Evolutionary conservation across 2,797 vertebrate genomes (phyloP), one percentile per base, ranked within the genome.

Genomic region (Erpetoichthys calabaricus): DNA sequence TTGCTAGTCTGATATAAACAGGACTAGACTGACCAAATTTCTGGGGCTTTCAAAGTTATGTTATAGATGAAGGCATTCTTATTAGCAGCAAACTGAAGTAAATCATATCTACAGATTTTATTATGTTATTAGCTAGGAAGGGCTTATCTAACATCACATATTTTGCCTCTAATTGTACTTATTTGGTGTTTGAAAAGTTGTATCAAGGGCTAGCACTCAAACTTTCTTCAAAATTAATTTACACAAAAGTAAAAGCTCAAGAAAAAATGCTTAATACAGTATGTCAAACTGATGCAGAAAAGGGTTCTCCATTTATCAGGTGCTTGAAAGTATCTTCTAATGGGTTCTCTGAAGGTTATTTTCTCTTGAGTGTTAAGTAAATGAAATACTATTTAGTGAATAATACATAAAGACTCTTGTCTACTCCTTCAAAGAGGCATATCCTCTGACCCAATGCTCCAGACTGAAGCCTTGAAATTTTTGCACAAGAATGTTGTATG

Each of bases 361-460:
- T 74, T 79, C 72, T 85, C 75, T 80, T 78, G 77, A 68, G 84
- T 72, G 85, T 77, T 81, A 86, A 78, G 63, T 75, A 76, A 91
- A 85, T 82, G 61, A 87, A 88, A 88, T 79, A 84, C 71, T 76
- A 71, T 75, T 82, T 82, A 85, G 82, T 73, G 70, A 83, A 82
- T 79, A 77, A 87, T 80, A 79, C 76, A 84, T 77, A 79, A 81
- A 84, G 75, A 75, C 78, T 80, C 75, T 82, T 75, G 80, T 83
- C 80, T 79, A 68, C 66, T 72, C 79, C 80, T 84, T 90, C 80
- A 89, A 85, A 88, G 80, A 87, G 73, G 73, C 78, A 85, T 83
- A 86, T 89, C 83, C 81, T 89, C 85, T 88, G 86, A 91, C 83
- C 76, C 75, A 75, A 72, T 77, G 77, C 81, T 87, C 75, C 77